phyloP scores from a whole-genome alignment of 2,888 invertebrate species.

The Acleris holmiana region DNA sequence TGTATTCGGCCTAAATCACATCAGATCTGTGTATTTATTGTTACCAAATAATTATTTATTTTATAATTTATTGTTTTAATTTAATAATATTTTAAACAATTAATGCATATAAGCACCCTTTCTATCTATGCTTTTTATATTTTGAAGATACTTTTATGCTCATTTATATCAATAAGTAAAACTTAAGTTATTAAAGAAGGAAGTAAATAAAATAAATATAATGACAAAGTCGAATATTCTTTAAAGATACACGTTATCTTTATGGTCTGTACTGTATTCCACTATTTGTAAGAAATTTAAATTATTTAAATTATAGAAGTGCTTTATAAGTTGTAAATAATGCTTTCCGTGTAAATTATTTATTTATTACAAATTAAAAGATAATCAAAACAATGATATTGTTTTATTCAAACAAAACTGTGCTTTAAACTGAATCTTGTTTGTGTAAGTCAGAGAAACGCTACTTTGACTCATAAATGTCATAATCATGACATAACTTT shows the following conservation, averaged over 20 bases:
- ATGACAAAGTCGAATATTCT: slow-evolving; percentile 21
- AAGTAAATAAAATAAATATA: no score
- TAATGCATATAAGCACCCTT: no score
- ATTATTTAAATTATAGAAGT: slow-evolving; percentile 56
- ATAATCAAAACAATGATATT: slow-evolving; percentile 16
- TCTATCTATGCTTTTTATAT: no score
- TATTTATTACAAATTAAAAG: slow-evolving; percentile 68
- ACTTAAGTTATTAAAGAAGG: no score
- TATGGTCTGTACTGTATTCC: neutral
- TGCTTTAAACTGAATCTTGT: neutral
- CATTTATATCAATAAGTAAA: no score
- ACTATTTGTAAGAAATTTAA: slow-evolving; percentile 40
- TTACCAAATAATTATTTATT: slow-evolving; percentile 66
- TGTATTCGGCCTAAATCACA: slow-evolving; percentile 22
- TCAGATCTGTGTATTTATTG: slow-evolving; percentile 56
- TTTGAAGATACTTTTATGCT: no score
- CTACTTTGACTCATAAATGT: no score
- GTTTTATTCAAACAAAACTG: slow-evolving; percentile 7
- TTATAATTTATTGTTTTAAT: slow-evolving; percentile 39
- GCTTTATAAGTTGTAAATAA: slow-evolving; percentile 74
- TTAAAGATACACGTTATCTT: neutral
- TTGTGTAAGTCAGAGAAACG: no score
- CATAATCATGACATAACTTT: no score
- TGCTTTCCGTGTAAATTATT: slow-evolving; percentile 78
- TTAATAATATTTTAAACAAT: slow-evolving; percentile 37